Base-by-base conservation (phyloP, 2,888 invertebrate species). In the Eumerus sabulonum region DNA sequence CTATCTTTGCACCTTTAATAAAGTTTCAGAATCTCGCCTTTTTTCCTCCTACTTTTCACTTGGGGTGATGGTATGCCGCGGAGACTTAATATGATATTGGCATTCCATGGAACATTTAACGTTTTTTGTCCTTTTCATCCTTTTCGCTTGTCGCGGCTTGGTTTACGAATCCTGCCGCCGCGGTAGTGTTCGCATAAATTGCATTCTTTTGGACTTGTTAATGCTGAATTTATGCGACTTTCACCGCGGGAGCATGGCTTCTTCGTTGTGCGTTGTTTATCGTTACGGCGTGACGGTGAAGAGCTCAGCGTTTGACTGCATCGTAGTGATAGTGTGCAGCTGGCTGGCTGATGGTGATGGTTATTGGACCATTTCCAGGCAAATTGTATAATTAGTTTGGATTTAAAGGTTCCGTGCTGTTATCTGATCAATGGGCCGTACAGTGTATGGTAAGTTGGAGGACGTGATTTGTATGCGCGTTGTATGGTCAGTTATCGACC, bases 361-460 rank as follows among this genome's bases (percentile, higher is more conserved):
- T 17, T 17, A 48, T 42, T 42, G 40, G 48, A 53, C 57, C 44
- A 54, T 66, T 67, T 53, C 14, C 56, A 62, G 62, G 56, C 77
- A 77, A 72, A 72, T 77, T 77, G 72, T 66, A 67, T 77, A 77
- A 77, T 77, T 77, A 77, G 77, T 54, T 72, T 50, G 76, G 67
- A 67, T 72, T 77, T 77, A 77, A 72, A 67, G 72, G 72, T 67
- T 77, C 36, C 19, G 14, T 45, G 54, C 40, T 57, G 51, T 77
- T 77, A 72, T 77, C 77, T 77, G 77, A 77, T 77, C 77, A 72
- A 77, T 77, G 66, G 67, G 53, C 35, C 42, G 42, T 66, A 19
- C 47, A 50, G n/a, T 53, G 48, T 7, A n/a, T n/a, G n/a, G n/a
- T n/a, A n/a, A n/a, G n/a, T 7, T 27, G 27, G 27, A 27, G 2